Conservation (phyloP, 2,888 invertebrate genomes). For the Dichetophora obliterata region DNA sequence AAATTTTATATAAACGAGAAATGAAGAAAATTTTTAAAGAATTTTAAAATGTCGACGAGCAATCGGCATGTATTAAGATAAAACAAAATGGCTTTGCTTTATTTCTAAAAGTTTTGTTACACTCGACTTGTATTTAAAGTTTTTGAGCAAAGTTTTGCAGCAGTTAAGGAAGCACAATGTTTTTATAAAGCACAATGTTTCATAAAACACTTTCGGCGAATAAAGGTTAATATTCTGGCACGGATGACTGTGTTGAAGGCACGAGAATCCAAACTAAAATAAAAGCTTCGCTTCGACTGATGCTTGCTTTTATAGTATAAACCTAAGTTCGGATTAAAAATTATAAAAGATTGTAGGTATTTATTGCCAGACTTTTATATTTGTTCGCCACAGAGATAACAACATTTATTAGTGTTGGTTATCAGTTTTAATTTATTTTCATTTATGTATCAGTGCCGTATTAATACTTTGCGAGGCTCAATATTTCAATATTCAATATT, state of each 20-base stretch:
- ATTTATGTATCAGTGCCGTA: too few relatives aligned
- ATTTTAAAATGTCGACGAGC: neutral
- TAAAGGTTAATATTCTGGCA: neutral
- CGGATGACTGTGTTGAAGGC: neutral
- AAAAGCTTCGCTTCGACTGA: neutral
- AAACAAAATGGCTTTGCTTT: neutral
- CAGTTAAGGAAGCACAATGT: neutral
- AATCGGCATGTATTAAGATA: neutral
- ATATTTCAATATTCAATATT: too few relatives aligned
- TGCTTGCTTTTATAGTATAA: neutral
- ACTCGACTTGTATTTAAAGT: neutral
- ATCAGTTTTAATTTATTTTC: too few relatives aligned
- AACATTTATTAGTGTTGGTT: too few relatives aligned
- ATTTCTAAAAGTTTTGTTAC: neutral
- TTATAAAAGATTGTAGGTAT: neutral
- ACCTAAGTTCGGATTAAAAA: neutral
- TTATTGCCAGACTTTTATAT: neutral
- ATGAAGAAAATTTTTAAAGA: slow-evolving; percentile 16
- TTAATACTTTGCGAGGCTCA: too few relatives aligned
- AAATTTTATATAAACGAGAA: slow-evolving; percentile 32
- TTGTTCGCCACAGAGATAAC: neutral
- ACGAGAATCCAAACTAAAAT: slow-evolving; percentile 5
- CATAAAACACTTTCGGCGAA: neutral
- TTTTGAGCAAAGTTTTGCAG: neutral
- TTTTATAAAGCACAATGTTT: neutral